Base-by-base conservation (phyloP, 1,140 invertebrate genomes). In the Brachionus plicatilis region DNA sequence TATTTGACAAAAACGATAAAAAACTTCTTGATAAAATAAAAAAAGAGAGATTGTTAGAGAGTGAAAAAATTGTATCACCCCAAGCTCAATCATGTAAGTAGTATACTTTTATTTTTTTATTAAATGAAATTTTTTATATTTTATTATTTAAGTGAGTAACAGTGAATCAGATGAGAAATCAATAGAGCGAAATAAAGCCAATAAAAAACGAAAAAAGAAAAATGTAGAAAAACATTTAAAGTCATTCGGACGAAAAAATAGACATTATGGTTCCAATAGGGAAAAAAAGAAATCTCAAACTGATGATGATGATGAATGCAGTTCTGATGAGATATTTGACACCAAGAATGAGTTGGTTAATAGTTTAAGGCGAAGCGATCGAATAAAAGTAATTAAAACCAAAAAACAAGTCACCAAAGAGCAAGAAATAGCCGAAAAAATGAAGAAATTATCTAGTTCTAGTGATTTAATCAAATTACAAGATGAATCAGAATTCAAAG, bases 371-470 rank as follows among this genome's bases (percentile, higher is more conserved):
- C 72, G 72, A 2, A 76, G 72, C 53, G 43, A 50, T 50, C 3
- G 72, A 24, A 76, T 76, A 7, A 76, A 76, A 50, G 72, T 76
- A 24, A 76, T 76, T 12, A 47, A 76, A 47, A 76, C 72, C 27
- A 53, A 76, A 76, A 50, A 27, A 76, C 43, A 76, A 50, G 24
- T 47, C 5, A 47, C 41, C 20, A 76, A 76, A 76, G 72, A 76
- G 33, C 33, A 50, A 47, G 43, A 76, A 76, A 76, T 76, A 76
- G 72, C 72, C 5, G 72, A 76, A 50, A 76, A 76, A 76, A 27
- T 76, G 20, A 76, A 76, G 50, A 76, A 76, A 76, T n/a, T 72
- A 3, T 47, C 68, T 20, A 17, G 1, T 20, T 72, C 68, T 11
- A 45, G 37, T 43, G 33, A 17, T 33, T 20, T 37, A 20, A 72